Conservation (phyloP, 2,113 vertebrate genomes). For the Scatophagus argus region DNA sequence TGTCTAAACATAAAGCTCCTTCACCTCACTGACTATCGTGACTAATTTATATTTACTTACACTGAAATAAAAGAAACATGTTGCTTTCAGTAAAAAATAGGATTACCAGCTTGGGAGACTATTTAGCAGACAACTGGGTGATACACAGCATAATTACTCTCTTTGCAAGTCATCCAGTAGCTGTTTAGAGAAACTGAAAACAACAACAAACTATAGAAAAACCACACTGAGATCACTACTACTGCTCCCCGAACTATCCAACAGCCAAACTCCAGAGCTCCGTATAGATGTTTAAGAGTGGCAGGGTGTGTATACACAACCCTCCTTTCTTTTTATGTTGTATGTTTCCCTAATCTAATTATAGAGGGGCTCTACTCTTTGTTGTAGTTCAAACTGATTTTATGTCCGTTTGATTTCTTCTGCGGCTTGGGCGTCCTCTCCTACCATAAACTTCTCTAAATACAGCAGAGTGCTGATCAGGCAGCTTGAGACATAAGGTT, state of each 20-base stretch:
- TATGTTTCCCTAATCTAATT: conserved; percentile 68
- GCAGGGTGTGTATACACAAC: conserved; percentile 28
- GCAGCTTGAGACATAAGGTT: conserved; percentile 79
- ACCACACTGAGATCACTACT: conserved; percentile 22
- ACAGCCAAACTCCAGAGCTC: conserved; percentile 37
- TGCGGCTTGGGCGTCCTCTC: conserved; percentile 79
- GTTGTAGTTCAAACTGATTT: conserved; percentile 81
- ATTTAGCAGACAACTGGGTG: conserved; percentile 49
- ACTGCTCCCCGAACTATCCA: conserved; percentile 24
- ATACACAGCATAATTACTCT: conserved; percentile 55
- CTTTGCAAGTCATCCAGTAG: conserved; percentile 35
- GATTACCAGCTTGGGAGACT: neutral
- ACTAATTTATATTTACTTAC: neutral
- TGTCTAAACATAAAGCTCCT: neutral
- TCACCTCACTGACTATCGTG: too few relatives aligned
- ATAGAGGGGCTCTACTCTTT: conserved; percentile 63
- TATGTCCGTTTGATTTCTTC: conserved; percentile 81
- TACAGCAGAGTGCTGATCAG: conserved; percentile 84
- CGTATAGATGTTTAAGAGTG: conserved; percentile 24
- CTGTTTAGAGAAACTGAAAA: conserved; percentile 33
- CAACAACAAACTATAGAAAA: conserved; percentile 49
- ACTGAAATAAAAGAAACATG: neutral
- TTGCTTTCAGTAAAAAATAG: conserved; percentile 12
- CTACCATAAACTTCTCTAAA: conserved; percentile 81
- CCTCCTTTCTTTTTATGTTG: conserved; percentile 61